phyloP scores from a whole-genome alignment of 2,797 vertebrate genomes.

The Neostethus bicornis region DNA sequence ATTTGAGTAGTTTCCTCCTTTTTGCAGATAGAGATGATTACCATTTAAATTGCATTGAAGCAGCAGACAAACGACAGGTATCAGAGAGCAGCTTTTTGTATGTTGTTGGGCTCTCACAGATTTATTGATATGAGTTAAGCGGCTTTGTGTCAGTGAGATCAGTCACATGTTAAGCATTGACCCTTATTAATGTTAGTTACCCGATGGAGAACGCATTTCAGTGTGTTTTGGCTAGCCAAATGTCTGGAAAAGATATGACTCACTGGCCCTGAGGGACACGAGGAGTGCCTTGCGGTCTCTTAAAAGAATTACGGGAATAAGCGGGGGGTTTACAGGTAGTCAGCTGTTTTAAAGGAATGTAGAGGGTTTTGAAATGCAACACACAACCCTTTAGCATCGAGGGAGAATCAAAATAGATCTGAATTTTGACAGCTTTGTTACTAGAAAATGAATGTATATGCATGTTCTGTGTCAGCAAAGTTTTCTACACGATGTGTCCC shows the following conservation, averaged over 20 bases:
- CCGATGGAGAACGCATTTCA: conserved; percentile 51
- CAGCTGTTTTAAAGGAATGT: conserved; percentile 18
- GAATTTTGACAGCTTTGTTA: background rate
- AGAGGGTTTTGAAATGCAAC: conserved; percentile 3
- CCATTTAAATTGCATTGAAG: conserved; percentile 35
- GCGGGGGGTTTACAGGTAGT: conserved; percentile 22
- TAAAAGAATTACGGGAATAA: conserved; percentile 4
- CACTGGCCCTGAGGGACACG: conserved; percentile 26
- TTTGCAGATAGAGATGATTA: conserved; percentile 17
- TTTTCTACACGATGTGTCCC: background rate
- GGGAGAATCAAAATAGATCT: conserved; percentile 9
- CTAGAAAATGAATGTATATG: conserved; percentile 9
- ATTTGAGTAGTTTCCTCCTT: conserved; percentile 14
- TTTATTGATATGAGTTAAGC: conserved; percentile 61
- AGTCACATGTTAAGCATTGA: conserved; percentile 68
- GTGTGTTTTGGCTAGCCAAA: conserved; percentile 46
- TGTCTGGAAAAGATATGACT: conserved; percentile 61
- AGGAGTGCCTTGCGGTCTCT: conserved; percentile 17
- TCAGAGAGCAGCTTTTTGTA: conserved; percentile 30
- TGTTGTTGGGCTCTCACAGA: conserved; percentile 32
- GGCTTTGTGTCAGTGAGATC: conserved; percentile 46
- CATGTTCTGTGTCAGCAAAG: conserved; percentile 4
- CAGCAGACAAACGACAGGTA: conserved; percentile 30
- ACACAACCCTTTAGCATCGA: background rate
- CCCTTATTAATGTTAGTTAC: conserved; percentile 52